Conservation (phyloP, 2,113 vertebrate species). For the Crotalus helleri region DNA sequence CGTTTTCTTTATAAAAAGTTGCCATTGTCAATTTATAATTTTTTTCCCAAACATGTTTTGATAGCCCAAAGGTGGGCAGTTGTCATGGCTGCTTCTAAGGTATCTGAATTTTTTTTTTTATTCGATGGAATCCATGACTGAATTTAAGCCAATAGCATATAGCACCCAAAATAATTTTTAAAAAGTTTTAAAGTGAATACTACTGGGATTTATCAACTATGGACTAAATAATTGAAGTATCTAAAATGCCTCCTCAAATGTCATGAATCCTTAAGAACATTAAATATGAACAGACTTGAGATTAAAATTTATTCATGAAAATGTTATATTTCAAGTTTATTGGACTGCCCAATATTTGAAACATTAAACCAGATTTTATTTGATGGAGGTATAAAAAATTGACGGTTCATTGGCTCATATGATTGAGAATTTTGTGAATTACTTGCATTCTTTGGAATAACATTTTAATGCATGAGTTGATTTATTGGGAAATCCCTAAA, state of each 20-base stretch:
- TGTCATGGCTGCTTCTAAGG: neutral
- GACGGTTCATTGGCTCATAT: too few relatives aligned
- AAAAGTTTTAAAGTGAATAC: neutral
- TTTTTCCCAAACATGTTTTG: neutral
- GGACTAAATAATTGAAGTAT: neutral
- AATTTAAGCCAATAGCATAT: neutral
- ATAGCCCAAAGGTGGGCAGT: neutral
- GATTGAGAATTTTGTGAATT: too few relatives aligned
- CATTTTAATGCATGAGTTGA: too few relatives aligned
- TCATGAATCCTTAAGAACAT: neutral
- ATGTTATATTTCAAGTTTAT: too few relatives aligned
- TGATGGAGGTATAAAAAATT: too few relatives aligned
- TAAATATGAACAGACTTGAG: neutral
- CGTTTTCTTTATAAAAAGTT: too few relatives aligned
- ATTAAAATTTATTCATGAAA: too few relatives aligned
- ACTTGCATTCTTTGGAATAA: too few relatives aligned
- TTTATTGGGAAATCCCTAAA: too few relatives aligned
- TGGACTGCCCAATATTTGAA: too few relatives aligned
- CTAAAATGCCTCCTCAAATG: neutral
- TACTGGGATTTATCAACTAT: neutral
- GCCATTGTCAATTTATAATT: too few relatives aligned
- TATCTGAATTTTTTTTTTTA: neutral
- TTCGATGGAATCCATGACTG: neutral
- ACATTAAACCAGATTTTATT: too few relatives aligned
- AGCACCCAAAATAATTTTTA: neutral